phyloP scores from a whole-genome alignment of 2,888 invertebrate genomes.

The Mythimna loreyi region DNA sequence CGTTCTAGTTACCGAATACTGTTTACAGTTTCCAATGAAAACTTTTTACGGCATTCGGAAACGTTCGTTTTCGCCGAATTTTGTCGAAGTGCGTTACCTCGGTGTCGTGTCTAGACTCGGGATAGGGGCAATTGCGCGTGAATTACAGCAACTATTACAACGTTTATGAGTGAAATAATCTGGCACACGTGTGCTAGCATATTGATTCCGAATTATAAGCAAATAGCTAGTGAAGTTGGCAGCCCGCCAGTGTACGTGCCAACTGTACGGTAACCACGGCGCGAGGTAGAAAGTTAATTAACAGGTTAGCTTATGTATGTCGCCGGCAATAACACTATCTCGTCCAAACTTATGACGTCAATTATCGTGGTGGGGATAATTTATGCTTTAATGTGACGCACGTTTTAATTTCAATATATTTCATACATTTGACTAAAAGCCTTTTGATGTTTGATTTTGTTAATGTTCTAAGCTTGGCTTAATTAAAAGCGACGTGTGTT shows the following conservation, averaged over 20 bases:
- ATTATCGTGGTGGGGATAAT: conserved; percentile 54
- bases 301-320: conserved; percentile 54
- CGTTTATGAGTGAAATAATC: conserved; percentile 75
- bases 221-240: conserved; percentile 85
- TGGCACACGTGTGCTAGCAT: conserved; percentile 85
- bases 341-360: conserved; percentile 60
- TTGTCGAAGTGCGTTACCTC: conserved; percentile 55
- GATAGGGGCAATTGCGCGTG: conserved; percentile 74
- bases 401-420: conserved; percentile 58
- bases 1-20: conserved; percentile 58
- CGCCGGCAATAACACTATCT: conserved; percentile 62
- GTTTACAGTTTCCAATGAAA: conserved; percentile 63
- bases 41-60: conserved; percentile 66
- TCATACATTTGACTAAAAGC: conserved; percentile 54
- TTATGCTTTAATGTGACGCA: conserved; percentile 55
- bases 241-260: conserved; percentile 81
- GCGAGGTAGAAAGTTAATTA: conserved; percentile 63
- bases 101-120: conserved; percentile 58
- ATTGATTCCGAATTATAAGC: conserved; percentile 90
- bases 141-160: conserved; percentile 80
- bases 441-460: conserved; percentile 61
- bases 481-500: conserved; percentile 46
- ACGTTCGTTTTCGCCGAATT: conserved; percentile 62
- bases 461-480: conserved; percentile 46
- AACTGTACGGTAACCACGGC: conserved; percentile 73